Evolutionary conservation across 2,113 vertebrate genomes (phyloP).

Genomic region (Malaclemys terrapin): DNA sequence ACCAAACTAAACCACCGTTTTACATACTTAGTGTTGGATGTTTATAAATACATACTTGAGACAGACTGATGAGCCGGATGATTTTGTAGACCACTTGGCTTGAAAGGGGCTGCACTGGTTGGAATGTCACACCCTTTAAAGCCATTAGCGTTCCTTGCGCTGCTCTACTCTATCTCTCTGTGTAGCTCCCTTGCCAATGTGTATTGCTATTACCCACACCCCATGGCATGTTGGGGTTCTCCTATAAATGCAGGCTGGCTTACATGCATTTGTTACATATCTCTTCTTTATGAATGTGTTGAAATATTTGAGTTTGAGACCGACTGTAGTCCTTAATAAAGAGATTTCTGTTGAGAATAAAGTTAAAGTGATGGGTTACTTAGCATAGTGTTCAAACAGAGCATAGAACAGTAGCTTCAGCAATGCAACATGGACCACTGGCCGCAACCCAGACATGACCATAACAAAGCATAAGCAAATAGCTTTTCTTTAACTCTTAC

Average conservation of each 20-base stretch:
- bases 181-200: background rate
- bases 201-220: background rate
- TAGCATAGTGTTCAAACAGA: constrained; percentile 13
- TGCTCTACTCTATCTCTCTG: background rate
- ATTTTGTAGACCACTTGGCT: background rate
- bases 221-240: background rate
- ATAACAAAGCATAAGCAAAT: constrained; percentile 34
- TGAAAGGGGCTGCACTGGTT: background rate
- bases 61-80: background rate
- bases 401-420: background rate
- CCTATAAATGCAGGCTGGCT: constrained; percentile 3
- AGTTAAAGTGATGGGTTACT: constrained; percentile 4
- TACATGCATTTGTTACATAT: background rate
- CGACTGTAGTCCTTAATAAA: constrained; percentile 11
- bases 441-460: background rate
- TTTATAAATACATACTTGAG: background rate
- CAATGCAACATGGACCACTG: background rate
- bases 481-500: background rate
- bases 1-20: background rate
- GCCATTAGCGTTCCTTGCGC: background rate
- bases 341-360: constrained; percentile 29
- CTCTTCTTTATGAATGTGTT: accelerated
- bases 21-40: accelerated
- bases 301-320: background rate
- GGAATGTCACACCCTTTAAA: accelerated